Conservation (phyloP, 2,797 vertebrate genomes). For the Peromyscus attwateri region DNA sequence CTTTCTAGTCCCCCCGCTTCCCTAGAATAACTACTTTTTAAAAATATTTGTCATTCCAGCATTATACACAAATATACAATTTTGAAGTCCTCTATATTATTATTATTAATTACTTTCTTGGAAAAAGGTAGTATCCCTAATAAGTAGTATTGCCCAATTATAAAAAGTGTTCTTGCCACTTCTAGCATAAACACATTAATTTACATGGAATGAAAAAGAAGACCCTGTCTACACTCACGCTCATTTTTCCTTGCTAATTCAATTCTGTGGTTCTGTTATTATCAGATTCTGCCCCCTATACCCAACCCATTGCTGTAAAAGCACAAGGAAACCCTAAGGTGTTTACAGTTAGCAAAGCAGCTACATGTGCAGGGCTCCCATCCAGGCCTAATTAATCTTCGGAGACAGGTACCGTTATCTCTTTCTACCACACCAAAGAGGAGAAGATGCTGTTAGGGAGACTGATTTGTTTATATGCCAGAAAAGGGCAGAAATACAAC, state of each 20-base stretch:
- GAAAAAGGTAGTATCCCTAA: too few relatives aligned
- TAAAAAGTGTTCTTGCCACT: background rate
- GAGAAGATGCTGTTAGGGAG: background rate
- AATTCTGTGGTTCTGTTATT: background rate
- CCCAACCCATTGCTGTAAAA: background rate
- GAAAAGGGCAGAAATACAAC: background rate
- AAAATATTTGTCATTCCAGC: background rate
- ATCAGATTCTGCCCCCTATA: background rate
- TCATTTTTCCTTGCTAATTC: conserved; percentile 24
- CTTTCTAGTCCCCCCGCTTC: background rate
- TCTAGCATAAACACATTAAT: conserved; percentile 19
- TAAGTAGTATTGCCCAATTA: background rate
- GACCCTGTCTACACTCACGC: background rate
- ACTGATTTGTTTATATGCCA: background rate
- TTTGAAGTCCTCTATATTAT: background rate
- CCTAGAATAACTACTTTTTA: background rate
- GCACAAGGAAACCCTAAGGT: background rate
- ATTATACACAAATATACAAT: background rate
- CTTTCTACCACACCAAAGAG: background rate
- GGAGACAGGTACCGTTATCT: background rate
- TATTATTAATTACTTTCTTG: too few relatives aligned
- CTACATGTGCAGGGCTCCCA: background rate
- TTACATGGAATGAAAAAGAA: conserved; percentile 15
- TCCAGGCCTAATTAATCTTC: conserved; percentile 31
- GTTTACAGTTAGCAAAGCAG: background rate